A percentile compares a stretch with the other conserved stretches of the same genome.
phyloP scores from a whole-genome alignment of 2,888 invertebrate species.

The Himalopsyche tibetana region DNA sequence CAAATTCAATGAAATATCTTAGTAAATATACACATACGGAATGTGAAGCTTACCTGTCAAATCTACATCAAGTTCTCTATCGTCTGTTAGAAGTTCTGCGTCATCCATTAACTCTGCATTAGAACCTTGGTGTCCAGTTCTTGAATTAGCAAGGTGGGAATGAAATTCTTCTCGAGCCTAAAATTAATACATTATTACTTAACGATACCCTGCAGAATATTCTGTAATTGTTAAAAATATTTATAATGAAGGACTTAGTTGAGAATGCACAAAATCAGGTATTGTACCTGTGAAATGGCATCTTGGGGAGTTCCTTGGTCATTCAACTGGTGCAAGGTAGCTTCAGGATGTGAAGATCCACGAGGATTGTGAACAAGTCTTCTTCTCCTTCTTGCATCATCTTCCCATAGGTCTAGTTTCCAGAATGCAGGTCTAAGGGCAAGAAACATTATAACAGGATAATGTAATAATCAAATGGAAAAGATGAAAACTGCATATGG shows the following conservation, averaged over 20 bases:
- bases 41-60: constrained; percentile 80
- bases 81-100: constrained; percentile 93
- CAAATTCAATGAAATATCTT: too few relatives aligned
- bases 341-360: constrained; percentile 95
- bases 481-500: too few relatives aligned
- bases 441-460: neutral
- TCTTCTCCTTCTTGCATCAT: constrained; percentile 96
- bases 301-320: constrained; percentile 93
- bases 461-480: too few relatives aligned
- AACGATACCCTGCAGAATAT: too few relatives aligned
- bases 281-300: constrained; percentile 88
- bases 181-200: constrained; percentile 51
- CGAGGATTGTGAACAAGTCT: constrained; percentile 96
- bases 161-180: constrained; percentile 95
- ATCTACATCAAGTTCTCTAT: constrained; percentile 92
- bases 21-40: neutral
- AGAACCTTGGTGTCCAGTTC: constrained; percentile 73
- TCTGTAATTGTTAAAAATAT: too few relatives aligned
- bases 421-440: constrained; percentile 82
- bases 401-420: constrained; percentile 99
- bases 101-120: constrained; percentile 93
- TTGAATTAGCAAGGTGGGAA: constrained; percentile 89
- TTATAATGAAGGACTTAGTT: too few relatives aligned
- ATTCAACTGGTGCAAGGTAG: constrained; percentile 88
- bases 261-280: too few relatives aligned